Evolutionary conservation across 2,797 vertebrate genomes (phyloP).

Genomic region (Peromyscus melanophrys): DNA sequence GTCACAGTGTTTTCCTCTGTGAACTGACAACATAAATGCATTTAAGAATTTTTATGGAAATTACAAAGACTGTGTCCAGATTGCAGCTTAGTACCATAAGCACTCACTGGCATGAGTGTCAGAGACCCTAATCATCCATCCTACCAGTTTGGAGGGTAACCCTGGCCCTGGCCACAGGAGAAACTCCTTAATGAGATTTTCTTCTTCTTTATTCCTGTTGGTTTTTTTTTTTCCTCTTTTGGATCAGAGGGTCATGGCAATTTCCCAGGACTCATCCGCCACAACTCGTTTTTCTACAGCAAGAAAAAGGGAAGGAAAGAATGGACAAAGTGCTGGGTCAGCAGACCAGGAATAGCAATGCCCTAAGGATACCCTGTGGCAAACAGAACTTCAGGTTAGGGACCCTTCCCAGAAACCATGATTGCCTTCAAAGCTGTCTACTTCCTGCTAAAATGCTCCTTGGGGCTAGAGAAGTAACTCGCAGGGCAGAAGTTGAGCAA

Average conservation of each 20-base stretch:
- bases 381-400: background rate
- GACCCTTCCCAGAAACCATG: background rate
- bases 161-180: background rate
- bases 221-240: no score
- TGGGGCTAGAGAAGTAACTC: background rate
- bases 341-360: background rate
- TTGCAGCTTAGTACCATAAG: background rate
- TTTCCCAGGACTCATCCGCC: background rate
- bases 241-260: background rate
- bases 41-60: background rate
- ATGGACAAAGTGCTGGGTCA: background rate
- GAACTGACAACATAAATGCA: background rate
- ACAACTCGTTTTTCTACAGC: background rate
- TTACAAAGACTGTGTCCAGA: background rate
- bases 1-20: background rate
- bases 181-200: background rate
- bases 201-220: background rate
- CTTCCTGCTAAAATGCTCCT: background rate
- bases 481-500: background rate
- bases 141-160: background rate
- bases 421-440: background rate
- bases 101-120: background rate
- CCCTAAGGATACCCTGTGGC: background rate
- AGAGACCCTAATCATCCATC: background rate
- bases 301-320: background rate